Percentiles rank a stretch among this genome's conserved stretches.
Evolutionary conservation across 2,888 invertebrate species (phyloP).

Genomic region (Dolichopus griseipennis): DNA sequence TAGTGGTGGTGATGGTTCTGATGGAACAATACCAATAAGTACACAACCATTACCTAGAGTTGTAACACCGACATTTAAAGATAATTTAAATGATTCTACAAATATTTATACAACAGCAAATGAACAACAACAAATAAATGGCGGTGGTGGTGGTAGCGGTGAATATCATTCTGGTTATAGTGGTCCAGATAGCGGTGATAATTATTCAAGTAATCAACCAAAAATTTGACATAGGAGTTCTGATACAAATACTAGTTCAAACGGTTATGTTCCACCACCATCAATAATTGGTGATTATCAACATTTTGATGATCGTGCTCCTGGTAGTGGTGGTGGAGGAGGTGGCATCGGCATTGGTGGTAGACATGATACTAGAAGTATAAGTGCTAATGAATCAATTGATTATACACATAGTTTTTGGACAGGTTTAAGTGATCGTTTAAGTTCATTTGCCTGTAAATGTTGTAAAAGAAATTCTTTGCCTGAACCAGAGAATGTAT

Average conservation of each 20-base stretch:
- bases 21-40: conserved; percentile 24
- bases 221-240: conserved; percentile 43
- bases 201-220: conserved; percentile 32
- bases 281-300: no score
- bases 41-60: conserved; percentile 24
- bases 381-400: background rate
- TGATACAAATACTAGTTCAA: conserved; percentile 37
- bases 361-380: conserved; percentile 5
- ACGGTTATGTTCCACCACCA: conserved; percentile 22
- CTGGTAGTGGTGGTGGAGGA: background rate
- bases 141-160: background rate
- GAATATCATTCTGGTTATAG: background rate
- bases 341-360: conserved; percentile 9
- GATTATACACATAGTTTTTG: conserved; percentile 36
- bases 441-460: conserved; percentile 41
- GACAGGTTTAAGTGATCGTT: conserved; percentile 40
- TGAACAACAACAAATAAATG: conserved; percentile 19
- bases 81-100: conserved; percentile 20
- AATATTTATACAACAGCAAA: conserved; percentile 19
- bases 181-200: background rate
- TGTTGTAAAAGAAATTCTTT: conserved; percentile 41
- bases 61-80: conserved; percentile 26
- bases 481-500: conserved; percentile 43
- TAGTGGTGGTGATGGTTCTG: conserved; percentile 32
- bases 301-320: background rate